Evolutionary conservation across 2,888 invertebrate species (phyloP), one percentile per base, ranked within the genome.

Genomic region (Rhopalosiphum nymphaeae): DNA sequence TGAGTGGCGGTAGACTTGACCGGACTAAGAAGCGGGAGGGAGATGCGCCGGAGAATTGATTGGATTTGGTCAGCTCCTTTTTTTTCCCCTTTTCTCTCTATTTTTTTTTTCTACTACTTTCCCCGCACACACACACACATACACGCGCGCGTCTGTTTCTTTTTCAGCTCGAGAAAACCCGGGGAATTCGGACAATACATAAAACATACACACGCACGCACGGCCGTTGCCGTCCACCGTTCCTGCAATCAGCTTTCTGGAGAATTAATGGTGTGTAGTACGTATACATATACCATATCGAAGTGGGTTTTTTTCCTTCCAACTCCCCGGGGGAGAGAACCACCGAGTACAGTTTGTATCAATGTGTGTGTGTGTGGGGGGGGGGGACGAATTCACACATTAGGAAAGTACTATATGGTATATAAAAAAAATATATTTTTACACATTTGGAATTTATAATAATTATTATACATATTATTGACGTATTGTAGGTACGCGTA

Each of bases 111-210:
- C 29, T 88, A 42, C 29, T 87, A 78, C 88, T 67, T 87, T 92
- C 42, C 53, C 61, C 91, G 49, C 91, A 46, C 67, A 36, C 67
- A 78, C 46, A 26, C 61, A 88, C 88, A 88, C 87, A 85, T 46
- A 85, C 67, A 53, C 86, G 44, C 91, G 25, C 78, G 1, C 53
- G 16, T 42, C 25, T 67, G 85, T 94, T 94, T 94, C 93, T 90
- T 90, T 94, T 94, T 94, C 93, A 90, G 90, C 89, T 90, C 93
- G 93, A 91, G 93, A 94, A 94, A 94, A 94, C 93, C 85, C 84
- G 90, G 93, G 93, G 93, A 94, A 94, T 90, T 90, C 86, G 90
- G 93, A 94, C 93, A 94, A 94, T 94, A 90, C 93, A 94, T 94
- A 94, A 94, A 94, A 94, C 90, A 94, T 94, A 94, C 61, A 94